Evolutionary conservation across 2,797 vertebrate species (phyloP), one percentile per base, ranked within the genome.

Genomic region (Pseudochaenichthys georgianus): DNA sequence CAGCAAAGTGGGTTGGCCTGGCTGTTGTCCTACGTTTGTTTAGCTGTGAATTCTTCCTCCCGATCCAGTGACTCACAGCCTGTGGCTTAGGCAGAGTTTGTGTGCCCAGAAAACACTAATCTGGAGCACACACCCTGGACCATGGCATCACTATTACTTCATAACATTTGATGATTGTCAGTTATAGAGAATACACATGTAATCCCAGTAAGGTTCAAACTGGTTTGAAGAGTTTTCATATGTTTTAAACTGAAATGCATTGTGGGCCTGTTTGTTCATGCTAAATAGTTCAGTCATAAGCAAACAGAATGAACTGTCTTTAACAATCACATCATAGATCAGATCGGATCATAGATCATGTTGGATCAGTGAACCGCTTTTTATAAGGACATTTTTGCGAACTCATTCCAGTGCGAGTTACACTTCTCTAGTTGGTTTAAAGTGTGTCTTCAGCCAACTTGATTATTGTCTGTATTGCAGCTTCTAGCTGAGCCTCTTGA

Each of bases 1-100:
- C 80, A 90, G 89, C 46, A 64, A 73, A 87, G 77, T 91, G 83
- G 80, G 86, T 60, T 71, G 80, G 84, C 76, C 76, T 91, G 87
- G 85, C 84, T 79, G 79, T 76, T 86, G 84, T 86, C 84, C 83
- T 84, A 89, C 79, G 88, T 93, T 91, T 92, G 88, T 91, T 92
- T 92, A 91, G 89, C 87, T 90, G 87, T 66, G 84, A 91, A 90
- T 91, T 90, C 84, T 88, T 90, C 80, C 80, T 90, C 73, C 72
- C 70, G 85, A 90, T 91, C 80, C 88, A 92, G 50, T 91, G 88
- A 93, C 84, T 92, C 89, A 88, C 81, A 87, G 86, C 73, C 82
- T 90, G 89, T 70, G 84, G 85, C 84, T 88, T 83, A 84, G 62
- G 75, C 73, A 62, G 63, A 68, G 59, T 75, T 72, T 73, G 38